Evolutionary conservation across 2,888 invertebrate genomes (phyloP).

Genomic region (Phaedon cochleariae): DNA sequence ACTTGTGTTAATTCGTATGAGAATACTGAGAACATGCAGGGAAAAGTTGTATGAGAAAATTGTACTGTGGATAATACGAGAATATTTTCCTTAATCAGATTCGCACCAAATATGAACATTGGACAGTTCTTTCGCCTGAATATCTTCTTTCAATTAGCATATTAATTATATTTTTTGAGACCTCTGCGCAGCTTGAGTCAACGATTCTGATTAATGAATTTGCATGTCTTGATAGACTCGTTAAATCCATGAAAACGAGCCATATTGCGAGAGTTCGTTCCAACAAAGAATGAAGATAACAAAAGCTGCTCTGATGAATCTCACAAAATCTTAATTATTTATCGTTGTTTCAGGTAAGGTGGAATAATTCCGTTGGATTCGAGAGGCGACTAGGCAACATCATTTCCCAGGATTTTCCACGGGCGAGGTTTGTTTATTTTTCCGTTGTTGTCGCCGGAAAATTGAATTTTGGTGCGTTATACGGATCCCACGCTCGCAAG

Average conservation of each 20-base stretch:
- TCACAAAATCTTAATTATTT: not conserved
- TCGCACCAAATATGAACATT: not conserved
- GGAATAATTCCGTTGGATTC: not conserved
- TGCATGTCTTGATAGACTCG: slow-evolving; percentile 26
- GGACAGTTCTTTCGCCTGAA: not conserved
- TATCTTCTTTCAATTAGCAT: not conserved
- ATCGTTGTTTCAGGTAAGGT: slow-evolving; percentile 12
- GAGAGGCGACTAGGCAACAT: not conserved
- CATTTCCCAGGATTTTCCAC: not conserved
- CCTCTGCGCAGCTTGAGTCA: not conserved
- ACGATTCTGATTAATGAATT: slow-evolving; percentile 14
- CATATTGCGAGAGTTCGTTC: not conserved
- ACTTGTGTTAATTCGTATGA: too few relatives aligned
- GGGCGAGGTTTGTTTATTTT: slow-evolving; percentile 2
- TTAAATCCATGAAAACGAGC: slow-evolving; percentile 7
- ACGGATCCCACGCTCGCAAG: not conserved
- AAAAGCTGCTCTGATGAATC: not conserved
- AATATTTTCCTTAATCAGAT: too few relatives aligned
- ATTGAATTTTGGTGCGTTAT: not conserved
- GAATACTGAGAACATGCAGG: too few relatives aligned
- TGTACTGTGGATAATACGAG: too few relatives aligned
- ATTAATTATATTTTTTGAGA: not conserved
- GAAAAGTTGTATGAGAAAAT: too few relatives aligned
- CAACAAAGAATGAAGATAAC: not conserved
- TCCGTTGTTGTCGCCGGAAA: not conserved